A percentile compares a stretch with the other conserved stretches of the same genome.
Conservation (phyloP, 2,888 invertebrate genomes). For the Gymnoscelis rufifasciata region DNA sequence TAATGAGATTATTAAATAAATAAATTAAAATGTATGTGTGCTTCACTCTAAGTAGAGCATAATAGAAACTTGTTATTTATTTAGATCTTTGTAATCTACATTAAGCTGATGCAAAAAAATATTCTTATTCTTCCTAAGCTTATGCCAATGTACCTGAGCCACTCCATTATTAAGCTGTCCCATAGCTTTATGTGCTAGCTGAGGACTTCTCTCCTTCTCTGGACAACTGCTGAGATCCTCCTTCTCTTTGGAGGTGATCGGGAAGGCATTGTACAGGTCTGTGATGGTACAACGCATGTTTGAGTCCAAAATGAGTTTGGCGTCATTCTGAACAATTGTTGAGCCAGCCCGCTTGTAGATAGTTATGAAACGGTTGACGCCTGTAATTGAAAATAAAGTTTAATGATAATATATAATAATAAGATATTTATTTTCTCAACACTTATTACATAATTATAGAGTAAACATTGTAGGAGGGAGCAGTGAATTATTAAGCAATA, state of each 20-base stretch:
- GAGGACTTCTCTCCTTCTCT: conserved; percentile 81
- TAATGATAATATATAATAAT: not conserved
- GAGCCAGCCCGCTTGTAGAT: conserved; percentile 84
- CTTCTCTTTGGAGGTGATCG: conserved; percentile 83
- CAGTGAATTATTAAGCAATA: too few species aligned
- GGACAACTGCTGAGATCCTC: conserved; percentile 84
- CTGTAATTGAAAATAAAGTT: conserved; percentile 48
- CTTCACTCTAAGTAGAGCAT: too few species aligned
- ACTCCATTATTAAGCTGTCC: conserved; percentile 84
- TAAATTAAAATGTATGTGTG: too few species aligned
- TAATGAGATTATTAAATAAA: too few species aligned
- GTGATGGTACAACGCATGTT: conserved; percentile 81
- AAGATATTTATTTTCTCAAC: too few species aligned
- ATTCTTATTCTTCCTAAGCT: too few species aligned
- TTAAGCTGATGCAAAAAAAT: too few species aligned
- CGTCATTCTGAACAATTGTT: conserved; percentile 83
- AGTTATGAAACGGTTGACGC: conserved; percentile 82
- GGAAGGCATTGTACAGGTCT: conserved; percentile 81
- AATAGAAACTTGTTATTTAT: too few species aligned
- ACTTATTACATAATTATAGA: too few species aligned
- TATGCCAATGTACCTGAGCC: conserved; percentile 81
- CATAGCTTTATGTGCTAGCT: conserved; percentile 77
- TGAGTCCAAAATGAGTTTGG: conserved; percentile 81
- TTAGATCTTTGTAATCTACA: too few species aligned
- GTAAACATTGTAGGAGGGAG: too few species aligned